A percentile compares a stretch with the other conserved stretches of the same genome.
phyloP scores from a whole-genome alignment of 2,113 vertebrate species.

The Ochotona curzoniae region DNA sequence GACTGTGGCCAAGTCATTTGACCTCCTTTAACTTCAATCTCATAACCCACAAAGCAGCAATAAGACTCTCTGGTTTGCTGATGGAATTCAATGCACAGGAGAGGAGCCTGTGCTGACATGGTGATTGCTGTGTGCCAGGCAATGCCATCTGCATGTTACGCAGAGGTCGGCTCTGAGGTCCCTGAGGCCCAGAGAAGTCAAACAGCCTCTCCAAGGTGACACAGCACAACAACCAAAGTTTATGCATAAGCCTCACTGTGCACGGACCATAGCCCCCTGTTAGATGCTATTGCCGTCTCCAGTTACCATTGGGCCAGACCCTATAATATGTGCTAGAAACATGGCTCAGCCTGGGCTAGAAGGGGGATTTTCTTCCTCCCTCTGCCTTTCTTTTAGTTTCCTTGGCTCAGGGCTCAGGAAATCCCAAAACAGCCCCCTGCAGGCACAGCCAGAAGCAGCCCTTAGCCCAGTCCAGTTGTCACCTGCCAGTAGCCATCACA shows the following conservation, averaged over 20 bases:
- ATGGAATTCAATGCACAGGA: not conserved
- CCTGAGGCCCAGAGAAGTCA: slow-evolving; percentile 17
- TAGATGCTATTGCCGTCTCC: not conserved
- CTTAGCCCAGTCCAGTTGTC: not conserved
- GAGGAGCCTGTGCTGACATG: rapidly evolving
- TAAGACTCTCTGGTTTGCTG: not conserved
- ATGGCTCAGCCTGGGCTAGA: not conserved
- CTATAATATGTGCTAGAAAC: no score
- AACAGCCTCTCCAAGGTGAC: not conserved
- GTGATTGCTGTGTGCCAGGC: not conserved
- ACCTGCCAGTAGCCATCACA: not conserved
- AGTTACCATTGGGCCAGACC: no score
- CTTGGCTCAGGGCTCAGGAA: not conserved
- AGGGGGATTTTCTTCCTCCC: no score
- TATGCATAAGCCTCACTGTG: not conserved
- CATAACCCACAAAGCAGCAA: not conserved
- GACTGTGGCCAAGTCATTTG: not conserved
- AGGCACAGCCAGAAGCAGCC: not conserved
- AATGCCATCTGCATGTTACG: rapidly evolving
- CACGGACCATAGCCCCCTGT: not conserved
- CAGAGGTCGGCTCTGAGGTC: not conserved
- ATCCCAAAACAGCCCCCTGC: not conserved
- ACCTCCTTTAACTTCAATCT: not conserved
- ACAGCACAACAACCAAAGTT: not conserved
- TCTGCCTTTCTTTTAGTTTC: not conserved